Conservation (phyloP, 2,797 vertebrate species). For the Chrysocyon brachyurus region DNA sequence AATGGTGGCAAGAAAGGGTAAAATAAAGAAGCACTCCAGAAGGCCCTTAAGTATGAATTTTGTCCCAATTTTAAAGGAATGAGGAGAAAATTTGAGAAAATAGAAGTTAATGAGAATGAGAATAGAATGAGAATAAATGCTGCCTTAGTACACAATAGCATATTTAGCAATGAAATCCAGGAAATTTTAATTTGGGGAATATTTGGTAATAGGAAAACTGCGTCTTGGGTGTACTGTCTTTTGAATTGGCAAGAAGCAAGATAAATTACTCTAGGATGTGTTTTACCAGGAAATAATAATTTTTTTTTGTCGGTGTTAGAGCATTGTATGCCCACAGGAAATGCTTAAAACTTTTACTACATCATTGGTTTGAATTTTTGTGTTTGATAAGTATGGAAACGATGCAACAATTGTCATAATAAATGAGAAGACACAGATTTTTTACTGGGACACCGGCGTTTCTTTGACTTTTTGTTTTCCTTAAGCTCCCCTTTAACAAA, state of each 20-base stretch:
- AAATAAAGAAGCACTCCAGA: neutral
- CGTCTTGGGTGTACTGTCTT: neutral
- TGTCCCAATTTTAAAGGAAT: neutral
- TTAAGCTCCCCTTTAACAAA: neutral
- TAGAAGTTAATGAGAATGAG: conserved; percentile 32
- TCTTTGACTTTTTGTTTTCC: neutral
- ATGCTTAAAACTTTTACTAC: conserved; percentile 46
- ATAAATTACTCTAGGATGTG: neutral
- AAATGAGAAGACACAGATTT: neutral
- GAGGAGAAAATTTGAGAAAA: conserved; percentile 15
- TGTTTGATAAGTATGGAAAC: conserved; percentile 43
- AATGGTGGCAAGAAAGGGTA: neutral
- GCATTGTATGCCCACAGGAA: neutral
- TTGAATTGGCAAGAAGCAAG: neutral
- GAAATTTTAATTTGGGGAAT: conserved; percentile 30
- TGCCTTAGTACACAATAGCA: neutral
- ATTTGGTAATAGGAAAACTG: conserved; percentile 31
- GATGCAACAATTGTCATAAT: conserved; percentile 32
- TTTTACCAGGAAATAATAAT: neutral
- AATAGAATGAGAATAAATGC: conserved; percentile 7
- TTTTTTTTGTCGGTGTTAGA: neutral
- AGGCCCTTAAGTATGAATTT: conserved; percentile 48
- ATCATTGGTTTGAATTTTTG: conserved; percentile 34
- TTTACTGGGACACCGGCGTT: neutral
- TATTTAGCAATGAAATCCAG: conserved; percentile 41